Base-by-base conservation (phyloP, 2,797 vertebrate genomes). In the Lophius americanus region DNA sequence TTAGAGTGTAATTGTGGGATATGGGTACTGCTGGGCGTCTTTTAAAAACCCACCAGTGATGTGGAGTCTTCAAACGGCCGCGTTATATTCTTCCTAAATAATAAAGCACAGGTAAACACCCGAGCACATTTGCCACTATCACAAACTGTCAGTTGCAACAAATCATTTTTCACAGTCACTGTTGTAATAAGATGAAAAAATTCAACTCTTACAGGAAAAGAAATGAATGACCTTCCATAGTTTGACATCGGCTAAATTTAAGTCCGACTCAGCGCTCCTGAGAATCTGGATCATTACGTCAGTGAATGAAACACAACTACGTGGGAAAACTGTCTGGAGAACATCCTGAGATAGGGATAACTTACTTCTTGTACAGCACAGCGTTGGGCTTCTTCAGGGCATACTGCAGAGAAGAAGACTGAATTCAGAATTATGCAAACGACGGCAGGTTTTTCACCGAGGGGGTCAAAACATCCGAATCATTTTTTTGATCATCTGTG, bases 31-130 rank as follows among this genome's bases (percentile, higher is more conserved):
- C 3, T 2, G 3, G 1, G 5, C 43, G 8, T 67, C 12, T 12
- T 23, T 12, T 23, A 2, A 4, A 47, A 10, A 92, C 94, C 92
- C 62, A 98, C 98, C 93, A 99, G 58, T 6, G 98, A 98, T 0
- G 96, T 98, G 0, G 96, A 96, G 88, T 98, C 97, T 69, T 99
- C 98, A 94, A 99, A 99, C 2, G 98, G 97, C 11, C 96, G 94
- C 4, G 96, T 95, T 65, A 98, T 96, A 85, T 99, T 99, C 93
- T 98, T 99, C 87, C 97, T 99, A 70, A 5, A 64, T 72, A 46
- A 10, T 60, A 65, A 2, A 14, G 4, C 1, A 66, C 2, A 35
- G 1, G 62, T n/a, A 54, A 43, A 41, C 39, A 9, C 39, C 3
- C 10, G 42, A 43, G 42, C 42, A 8, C 4, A 4, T 43, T 7